Base-by-base conservation (phyloP, 2,797 vertebrate genomes). In the Enteromius trimaculatus region DNA sequence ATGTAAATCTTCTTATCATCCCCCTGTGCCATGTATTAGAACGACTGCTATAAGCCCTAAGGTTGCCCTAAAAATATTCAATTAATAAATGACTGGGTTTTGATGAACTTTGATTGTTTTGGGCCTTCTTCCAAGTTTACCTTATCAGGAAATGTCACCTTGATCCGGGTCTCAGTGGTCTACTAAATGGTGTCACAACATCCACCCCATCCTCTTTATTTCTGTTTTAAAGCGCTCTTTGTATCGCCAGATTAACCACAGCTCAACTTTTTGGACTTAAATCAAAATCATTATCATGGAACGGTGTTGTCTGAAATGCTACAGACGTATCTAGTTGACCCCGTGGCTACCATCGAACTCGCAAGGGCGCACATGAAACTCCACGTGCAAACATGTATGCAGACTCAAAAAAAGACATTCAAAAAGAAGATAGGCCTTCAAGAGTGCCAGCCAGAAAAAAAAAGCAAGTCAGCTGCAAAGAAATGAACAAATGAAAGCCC, bases 401-500 rank as follows among this genome's bases (percentile, higher is more conserved):
- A 55, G 21, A 55, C 5, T n/a, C 0, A 19, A 42, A 70, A 39
- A 72, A 34, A 8, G 34, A 37, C 58, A 68, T 29, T 31, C n/a
- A 87, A 87, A 87, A 91, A 86, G 80, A 87, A 91, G 89, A 92
- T 95, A 93, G 80, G 92, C 93, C 94, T 96, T 96, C 97, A 96
- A 96, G 95, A 94, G 93, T 88, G 92, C 92, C 94, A 77, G 69
- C 17, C 31, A 85, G 34, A 84, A 82, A 86, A 82, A n/a, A 86
- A 77, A 80, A 74, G 31, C 19, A 21, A 87, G 79, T 84, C 86
- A 10, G 77, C 86, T 89, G 92, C 93, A 95, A 92, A 82, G 92
- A 95, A 95, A 95, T 93, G 94, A 96, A 95, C 94, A 95, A 95
- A 96, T 95, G 95, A 95, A 95, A 94, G 94, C 95, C 94, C 94